These are phyloP conservation scores for Acrocera orbiculus DNA, from an alignment of 2,888 invertebrate genomes.

Conservation along the genomic window DNA sequence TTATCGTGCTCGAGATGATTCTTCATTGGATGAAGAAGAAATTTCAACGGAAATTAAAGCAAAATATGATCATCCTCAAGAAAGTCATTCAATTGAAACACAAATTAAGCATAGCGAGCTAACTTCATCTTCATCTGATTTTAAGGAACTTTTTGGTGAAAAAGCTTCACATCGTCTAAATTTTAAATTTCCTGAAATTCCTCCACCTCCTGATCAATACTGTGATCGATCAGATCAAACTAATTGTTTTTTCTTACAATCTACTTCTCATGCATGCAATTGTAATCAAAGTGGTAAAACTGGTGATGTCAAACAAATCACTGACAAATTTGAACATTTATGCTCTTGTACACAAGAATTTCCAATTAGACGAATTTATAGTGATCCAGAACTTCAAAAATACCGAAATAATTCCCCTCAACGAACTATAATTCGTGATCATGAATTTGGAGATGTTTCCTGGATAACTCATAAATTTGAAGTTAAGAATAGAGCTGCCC, in stretches of 20 bases:
- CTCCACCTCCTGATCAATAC: conserved; percentile 36
- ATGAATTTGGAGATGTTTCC: conserved; percentile 40
- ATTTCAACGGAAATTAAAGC: conserved; percentile 30
- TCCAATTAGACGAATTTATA: conserved; percentile 46
- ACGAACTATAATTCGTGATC: conserved; percentile 31
- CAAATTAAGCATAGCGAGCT: conserved; percentile 19
- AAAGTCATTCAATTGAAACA: conserved; percentile 25
- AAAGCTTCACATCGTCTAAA: conserved; percentile 33
- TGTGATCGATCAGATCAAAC: too few relatives aligned
- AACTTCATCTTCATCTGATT: conserved; percentile 37
- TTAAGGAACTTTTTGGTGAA: conserved; percentile 72
- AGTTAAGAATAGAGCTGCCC: conserved; percentile 24
- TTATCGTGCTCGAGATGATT: conserved; percentile 37
- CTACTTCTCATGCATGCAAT: too few relatives aligned
- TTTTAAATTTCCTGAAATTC: conserved; percentile 33
- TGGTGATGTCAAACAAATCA: conserved; percentile 62
- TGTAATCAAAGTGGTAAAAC: too few relatives aligned
- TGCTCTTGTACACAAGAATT: too few relatives aligned
- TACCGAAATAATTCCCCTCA: conserved; percentile 34
- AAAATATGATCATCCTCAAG: conserved; percentile 18
- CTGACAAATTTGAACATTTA: conserved; percentile 50
- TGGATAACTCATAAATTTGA: conserved; percentile 45
- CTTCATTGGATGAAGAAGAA: conserved; percentile 34
- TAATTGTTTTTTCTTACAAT: too few relatives aligned
- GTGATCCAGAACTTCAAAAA: conserved; percentile 59